These are phyloP conservation scores for Malacoraja senta DNA, from an alignment of 2,797 vertebrate species.

Conservation along the genomic window DNA sequence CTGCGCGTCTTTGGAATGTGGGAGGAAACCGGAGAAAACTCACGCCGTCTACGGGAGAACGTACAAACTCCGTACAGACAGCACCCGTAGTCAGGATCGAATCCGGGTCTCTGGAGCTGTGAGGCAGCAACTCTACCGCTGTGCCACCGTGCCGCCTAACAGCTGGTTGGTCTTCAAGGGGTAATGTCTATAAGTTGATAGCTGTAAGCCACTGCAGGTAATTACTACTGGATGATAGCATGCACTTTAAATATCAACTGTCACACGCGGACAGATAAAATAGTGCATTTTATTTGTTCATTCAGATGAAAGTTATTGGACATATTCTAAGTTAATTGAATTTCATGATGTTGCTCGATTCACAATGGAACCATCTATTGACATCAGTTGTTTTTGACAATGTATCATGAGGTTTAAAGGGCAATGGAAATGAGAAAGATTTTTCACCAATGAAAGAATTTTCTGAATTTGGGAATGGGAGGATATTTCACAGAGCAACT, in stretches of 20 bases:
- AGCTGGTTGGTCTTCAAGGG: background rate
- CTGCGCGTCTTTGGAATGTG: too few species aligned
- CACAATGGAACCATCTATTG: background rate
- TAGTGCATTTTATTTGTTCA: conserved; percentile 3
- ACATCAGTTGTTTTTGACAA: background rate
- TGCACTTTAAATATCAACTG: conserved; percentile 32
- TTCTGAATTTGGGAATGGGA: background rate
- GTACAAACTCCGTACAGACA: too few species aligned
- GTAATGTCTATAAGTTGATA: background rate
- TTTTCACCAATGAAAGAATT: background rate
- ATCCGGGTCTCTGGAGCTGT: too few species aligned
- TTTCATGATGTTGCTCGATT: background rate
- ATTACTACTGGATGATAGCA: background rate
- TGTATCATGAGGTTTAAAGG: background rate
- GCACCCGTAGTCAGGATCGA: too few species aligned
- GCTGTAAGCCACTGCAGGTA: background rate
- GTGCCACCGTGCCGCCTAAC: too few species aligned
- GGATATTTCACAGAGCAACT: background rate
- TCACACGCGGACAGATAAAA: conserved; percentile 10
- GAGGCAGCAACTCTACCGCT: too few species aligned
- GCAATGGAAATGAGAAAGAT: background rate
- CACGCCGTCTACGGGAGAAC: too few species aligned
- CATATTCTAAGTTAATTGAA: background rate
- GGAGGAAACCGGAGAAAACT: too few species aligned
- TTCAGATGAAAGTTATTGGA: conserved; percentile 20